These are phyloP conservation scores for Bombylius major DNA, from an alignment of 2,888 invertebrate genomes.

Conservation along the genomic window DNA sequence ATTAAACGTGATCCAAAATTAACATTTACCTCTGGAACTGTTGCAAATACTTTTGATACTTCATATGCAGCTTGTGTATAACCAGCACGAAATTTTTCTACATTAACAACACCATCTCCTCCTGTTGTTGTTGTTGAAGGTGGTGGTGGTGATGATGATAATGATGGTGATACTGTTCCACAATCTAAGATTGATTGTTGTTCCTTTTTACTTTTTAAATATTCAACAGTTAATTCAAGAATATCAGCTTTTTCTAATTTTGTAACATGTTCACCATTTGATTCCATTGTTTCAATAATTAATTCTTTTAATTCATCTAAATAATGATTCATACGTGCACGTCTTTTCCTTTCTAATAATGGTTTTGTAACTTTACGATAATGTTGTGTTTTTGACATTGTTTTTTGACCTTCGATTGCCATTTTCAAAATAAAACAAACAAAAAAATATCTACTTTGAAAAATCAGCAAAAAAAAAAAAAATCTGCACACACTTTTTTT, in stretches of 20 bases:
- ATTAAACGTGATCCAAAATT: constrained; percentile 74
- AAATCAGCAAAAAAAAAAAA: neutral
- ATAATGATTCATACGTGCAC: constrained; percentile 82
- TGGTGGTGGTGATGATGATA: neutral
- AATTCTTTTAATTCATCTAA: constrained; percentile 81
- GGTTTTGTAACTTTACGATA: constrained; percentile 91
- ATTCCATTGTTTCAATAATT: constrained; percentile 66
- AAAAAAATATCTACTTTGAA: no score
- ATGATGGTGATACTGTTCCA: neutral
- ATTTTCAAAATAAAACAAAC: constrained; percentile 15
- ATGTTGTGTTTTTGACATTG: constrained; percentile 77
- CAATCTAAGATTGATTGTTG: constrained; percentile 43
- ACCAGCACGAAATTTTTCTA: constrained; percentile 75
- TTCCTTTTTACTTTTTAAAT: constrained; percentile 26
- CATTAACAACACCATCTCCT: constrained; percentile 40
- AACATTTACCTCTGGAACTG: constrained; percentile 74
- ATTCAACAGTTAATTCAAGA: constrained; percentile 70
- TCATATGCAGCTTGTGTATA: constrained; percentile 83
- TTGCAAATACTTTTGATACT: constrained; percentile 71
- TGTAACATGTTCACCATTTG: constrained; percentile 79
- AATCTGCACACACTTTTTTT: neutral
- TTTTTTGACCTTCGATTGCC: constrained; percentile 31
- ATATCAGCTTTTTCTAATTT: constrained; percentile 86
- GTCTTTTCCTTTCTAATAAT: constrained; percentile 74
- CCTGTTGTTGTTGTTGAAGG: neutral